Base-by-base conservation (phyloP, 1,140 invertebrate genomes). In the Aphaenogaster rudis region DNA sequence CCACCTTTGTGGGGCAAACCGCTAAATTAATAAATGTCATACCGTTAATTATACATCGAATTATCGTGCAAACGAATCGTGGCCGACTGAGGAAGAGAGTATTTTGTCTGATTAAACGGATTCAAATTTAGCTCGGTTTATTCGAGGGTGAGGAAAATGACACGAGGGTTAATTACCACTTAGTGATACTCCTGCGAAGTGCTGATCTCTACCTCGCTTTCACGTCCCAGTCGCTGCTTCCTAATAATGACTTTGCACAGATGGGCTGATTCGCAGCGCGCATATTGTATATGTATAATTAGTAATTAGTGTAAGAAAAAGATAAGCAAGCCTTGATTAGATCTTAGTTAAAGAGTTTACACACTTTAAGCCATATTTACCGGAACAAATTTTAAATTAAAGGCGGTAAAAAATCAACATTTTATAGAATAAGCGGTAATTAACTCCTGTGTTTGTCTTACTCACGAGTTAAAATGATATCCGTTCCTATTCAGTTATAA, bases 131-230 rank as follows among this genome's bases (percentile, higher is more conserved):
- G 42, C 21, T 88, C n/a, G 39, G 61, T 59, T 86, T 84, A 88
- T 79, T 82, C 50, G 48, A 33, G 67, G 52, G 13, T 57, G 63
- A 67, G 52, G 85, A 66, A 87, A 89, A 84, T 64, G 42, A 82
- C 33, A 86, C 78, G 64, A 54, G 69, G 89, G 90, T 91, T 91
- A 92, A 92, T 91, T 91, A 91, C 77, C 88, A 92, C 89, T 92
- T 92, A 92, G 80, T 17, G 59, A 87, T 67, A 74, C 66, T 61
- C 71, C 52, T 50, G 59, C 50, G 48, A 50, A 80, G 71, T 81
- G 78, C 17, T 69, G 66, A 50, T 84, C 13, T 39, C 39, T 33
- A 54, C 5, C 33, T 3, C 21, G 15, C 15, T 7, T 57, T 48
- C 57, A 85, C 9, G 50, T 36, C 36, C 50, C 36, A 28, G 4